A percentile compares a stretch with the other conserved stretches of the same genome.
Evolutionary conservation across 2,797 vertebrate species (phyloP).

Genomic region (Arrhamphus sclerolepis): DNA sequence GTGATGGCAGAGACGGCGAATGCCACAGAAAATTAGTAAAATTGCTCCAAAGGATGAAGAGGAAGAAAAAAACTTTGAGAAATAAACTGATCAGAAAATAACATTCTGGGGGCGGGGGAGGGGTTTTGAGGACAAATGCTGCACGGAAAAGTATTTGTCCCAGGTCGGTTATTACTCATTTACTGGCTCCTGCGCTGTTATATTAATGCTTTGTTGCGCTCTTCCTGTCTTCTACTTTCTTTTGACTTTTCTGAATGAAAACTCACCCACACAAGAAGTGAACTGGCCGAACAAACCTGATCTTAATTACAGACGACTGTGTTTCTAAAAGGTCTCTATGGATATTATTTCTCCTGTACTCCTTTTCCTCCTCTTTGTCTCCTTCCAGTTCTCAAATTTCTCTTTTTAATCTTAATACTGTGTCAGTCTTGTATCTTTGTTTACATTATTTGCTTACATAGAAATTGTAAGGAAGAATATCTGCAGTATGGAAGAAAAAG

Average conservation of each 20-base stretch:
- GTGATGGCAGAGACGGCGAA: slow-evolving; percentile 8
- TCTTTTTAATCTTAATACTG: background rate
- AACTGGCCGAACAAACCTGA: slow-evolving; percentile 45
- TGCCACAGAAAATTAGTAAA: slow-evolving; percentile 32
- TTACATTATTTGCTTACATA: background rate
- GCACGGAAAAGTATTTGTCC: slow-evolving; percentile 12
- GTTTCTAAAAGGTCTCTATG: slow-evolving; percentile 28
- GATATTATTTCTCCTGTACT: slow-evolving; percentile 6
- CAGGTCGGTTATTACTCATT: slow-evolving; percentile 2
- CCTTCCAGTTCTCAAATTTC: background rate
- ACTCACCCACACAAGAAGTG: slow-evolving; percentile 34
- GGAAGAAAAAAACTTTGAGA: slow-evolving; percentile 2
- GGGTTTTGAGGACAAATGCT: background rate
- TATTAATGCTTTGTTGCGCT: slow-evolving; percentile 22
- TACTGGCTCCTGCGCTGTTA: slow-evolving; percentile 17
- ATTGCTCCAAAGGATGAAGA: slow-evolving; percentile 6
- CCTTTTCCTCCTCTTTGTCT: slow-evolving; percentile 12
- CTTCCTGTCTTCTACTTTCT: background rate
- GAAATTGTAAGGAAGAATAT: too few species aligned
- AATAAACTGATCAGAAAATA: slow-evolving; percentile 19
- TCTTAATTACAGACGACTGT: slow-evolving; percentile 51
- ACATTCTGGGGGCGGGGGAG: background rate
- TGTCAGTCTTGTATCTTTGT: too few species aligned
- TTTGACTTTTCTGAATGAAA: too few species aligned
- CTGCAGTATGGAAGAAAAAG: too few species aligned